These are phyloP conservation scores for Sternotherus odoratus DNA, from an alignment of 2,797 vertebrate species.

Conservation along the genomic window DNA sequence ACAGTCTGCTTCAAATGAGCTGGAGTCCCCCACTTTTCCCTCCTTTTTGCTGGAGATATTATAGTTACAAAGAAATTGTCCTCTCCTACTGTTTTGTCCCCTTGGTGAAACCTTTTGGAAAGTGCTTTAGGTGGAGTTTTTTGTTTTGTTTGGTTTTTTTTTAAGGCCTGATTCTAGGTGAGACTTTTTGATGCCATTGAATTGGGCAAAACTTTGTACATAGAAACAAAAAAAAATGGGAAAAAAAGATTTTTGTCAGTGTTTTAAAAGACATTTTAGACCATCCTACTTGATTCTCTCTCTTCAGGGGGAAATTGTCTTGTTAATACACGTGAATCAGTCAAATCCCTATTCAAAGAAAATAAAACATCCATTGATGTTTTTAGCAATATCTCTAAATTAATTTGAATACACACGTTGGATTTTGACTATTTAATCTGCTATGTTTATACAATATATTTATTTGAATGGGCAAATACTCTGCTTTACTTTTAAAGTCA, in stretches of 20 bases:
- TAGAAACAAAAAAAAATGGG: not conserved
- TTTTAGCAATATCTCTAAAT: slow-evolving; percentile 10
- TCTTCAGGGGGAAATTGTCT: not conserved
- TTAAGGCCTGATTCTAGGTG: not conserved
- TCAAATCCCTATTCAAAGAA: not conserved
- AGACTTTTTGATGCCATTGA: not conserved
- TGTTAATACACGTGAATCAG: not conserved
- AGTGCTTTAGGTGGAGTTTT: not conserved
- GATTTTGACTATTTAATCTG: slow-evolving; percentile 41
- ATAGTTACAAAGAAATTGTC: not conserved
- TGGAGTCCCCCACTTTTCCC: not conserved
- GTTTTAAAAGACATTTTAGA: not conserved
- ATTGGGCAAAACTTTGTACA: not conserved
- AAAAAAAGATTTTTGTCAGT: not conserved
- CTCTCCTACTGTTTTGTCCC: not conserved
- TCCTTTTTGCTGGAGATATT: not conserved
- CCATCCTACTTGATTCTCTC: not conserved
- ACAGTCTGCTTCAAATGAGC: not conserved
- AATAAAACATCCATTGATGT: not conserved
- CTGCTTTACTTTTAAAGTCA: slow-evolving; percentile 43
- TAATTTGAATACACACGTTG: not conserved
- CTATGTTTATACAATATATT: slow-evolving; percentile 47
- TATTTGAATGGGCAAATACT: slow-evolving; percentile 30
- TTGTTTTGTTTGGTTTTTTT: too few species aligned
- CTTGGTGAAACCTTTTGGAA: not conserved